Evolutionary conservation across 2,888 invertebrate species (phyloP).

Genomic region (Machimus atricapillus): DNA sequence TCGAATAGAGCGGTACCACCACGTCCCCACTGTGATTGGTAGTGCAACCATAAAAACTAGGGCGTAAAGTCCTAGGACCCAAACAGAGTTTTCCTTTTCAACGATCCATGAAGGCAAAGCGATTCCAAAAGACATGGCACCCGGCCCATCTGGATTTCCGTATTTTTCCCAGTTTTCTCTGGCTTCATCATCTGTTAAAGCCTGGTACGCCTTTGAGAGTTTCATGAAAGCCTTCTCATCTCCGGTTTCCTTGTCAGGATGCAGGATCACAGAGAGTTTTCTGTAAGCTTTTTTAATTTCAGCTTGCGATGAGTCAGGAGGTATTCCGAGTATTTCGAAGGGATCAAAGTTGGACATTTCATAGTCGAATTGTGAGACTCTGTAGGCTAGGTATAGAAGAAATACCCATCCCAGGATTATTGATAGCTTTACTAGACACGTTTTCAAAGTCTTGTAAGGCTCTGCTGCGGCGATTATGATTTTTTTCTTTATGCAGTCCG

Average conservation of each 20-base stretch:
- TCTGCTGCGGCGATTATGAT: conserved; percentile 81
- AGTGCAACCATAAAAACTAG: conserved; percentile 98
- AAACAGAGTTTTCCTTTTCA: conserved; percentile 97
- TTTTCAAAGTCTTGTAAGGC: conserved; percentile 86
- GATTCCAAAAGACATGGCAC: conserved; percentile 99
- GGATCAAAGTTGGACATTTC: conserved; percentile 99
- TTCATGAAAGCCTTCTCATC: conserved; percentile 98
- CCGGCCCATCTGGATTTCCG: conserved; percentile 99
- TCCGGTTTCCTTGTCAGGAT: conserved; percentile 98
- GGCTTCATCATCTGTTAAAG: conserved; percentile 96
- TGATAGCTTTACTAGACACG: conserved; percentile 77
- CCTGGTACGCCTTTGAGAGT: conserved; percentile 90
- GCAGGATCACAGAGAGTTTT: conserved; percentile 88
- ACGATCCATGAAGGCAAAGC: conserved; percentile 99
- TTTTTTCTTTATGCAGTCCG: conserved; percentile 85
- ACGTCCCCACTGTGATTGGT: conserved; percentile 88
- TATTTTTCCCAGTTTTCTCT: conserved; percentile 98
- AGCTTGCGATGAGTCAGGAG: conserved; percentile 82
- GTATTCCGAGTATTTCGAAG: conserved; percentile 91
- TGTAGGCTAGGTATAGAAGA: conserved; percentile 82
- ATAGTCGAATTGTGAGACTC: conserved; percentile 95
- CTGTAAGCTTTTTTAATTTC: conserved; percentile 97
- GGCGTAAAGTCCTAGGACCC: conserved; percentile 94
- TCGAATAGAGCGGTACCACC: conserved; percentile 99
- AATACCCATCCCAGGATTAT: conserved; percentile 85